phyloP scores from a whole-genome alignment of 1,140 invertebrate genomes.

The Tenebrio molitor region DNA sequence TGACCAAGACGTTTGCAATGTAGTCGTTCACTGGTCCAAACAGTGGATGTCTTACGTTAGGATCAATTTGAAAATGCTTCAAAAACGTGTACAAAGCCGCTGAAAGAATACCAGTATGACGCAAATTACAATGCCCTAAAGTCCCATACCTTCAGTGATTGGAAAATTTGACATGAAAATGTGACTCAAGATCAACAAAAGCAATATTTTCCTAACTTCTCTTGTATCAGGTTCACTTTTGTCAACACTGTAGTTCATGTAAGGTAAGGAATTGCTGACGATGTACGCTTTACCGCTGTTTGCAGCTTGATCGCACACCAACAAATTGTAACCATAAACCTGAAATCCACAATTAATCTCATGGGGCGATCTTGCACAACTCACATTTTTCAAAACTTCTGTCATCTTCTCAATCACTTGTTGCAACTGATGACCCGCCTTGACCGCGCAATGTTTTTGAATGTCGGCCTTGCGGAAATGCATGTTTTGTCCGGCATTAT shows the following conservation, averaged over 20 bases:
- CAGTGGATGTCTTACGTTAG: constrained; percentile 52
- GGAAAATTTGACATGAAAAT: constrained; percentile 58
- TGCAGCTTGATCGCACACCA: constrained; percentile 49
- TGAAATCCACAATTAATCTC: constrained; percentile 41
- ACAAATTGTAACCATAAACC: constrained; percentile 60
- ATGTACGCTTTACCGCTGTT: constrained; percentile 53
- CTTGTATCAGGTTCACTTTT: constrained; percentile 35
- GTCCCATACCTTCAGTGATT: constrained; percentile 58
- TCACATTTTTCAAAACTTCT: constrained; percentile 54
- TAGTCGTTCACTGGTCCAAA: constrained; percentile 60
- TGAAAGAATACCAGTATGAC: too few species aligned
- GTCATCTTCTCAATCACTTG: constrained; percentile 51
- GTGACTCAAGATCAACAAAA: constrained; percentile 58
- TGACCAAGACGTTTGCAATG: constrained; percentile 52
- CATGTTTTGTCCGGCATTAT: constrained; percentile 51
- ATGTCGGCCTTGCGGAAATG: constrained; percentile 55
- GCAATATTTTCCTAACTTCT: constrained; percentile 57
- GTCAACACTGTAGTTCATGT: constrained; percentile 49
- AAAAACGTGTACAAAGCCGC: constrained; percentile 59
- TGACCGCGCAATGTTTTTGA: constrained; percentile 52
- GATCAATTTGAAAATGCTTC: constrained; percentile 54
- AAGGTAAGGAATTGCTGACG: constrained; percentile 53
- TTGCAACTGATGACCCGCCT: constrained; percentile 50
- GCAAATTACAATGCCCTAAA: too few species aligned
- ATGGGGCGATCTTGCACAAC: constrained; percentile 18